phyloP scores from a whole-genome alignment of 2,888 invertebrate genomes.

The Gymnosoma rotundatum region DNA sequence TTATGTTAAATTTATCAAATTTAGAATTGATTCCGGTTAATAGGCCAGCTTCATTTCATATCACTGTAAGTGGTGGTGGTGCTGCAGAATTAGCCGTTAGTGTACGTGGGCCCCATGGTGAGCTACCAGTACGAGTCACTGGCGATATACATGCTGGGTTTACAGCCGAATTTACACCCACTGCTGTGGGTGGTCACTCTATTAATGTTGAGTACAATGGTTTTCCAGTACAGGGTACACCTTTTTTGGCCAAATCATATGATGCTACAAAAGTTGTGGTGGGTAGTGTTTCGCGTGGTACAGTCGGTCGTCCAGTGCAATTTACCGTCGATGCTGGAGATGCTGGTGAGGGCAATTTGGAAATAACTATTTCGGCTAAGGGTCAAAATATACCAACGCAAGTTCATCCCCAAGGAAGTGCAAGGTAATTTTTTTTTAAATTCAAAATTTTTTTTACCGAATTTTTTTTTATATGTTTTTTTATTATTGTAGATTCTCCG shows the following conservation, averaged over 20 bases:
- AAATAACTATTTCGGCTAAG: slow-evolving; percentile 97
- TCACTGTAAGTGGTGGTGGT: slow-evolving; percentile 87
- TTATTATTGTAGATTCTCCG: slow-evolving; percentile 88
- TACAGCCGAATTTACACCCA: slow-evolving; percentile 95
- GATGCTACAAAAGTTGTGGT: slow-evolving; percentile 94
- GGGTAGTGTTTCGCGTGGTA: slow-evolving; percentile 89
- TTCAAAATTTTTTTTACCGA: background rate
- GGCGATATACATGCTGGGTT: slow-evolving; percentile 94
- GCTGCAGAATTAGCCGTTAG: slow-evolving; percentile 94
- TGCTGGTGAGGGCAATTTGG: slow-evolving; percentile 98
- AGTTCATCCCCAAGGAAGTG: slow-evolving; percentile 95
- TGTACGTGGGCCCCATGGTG: slow-evolving; percentile 92
- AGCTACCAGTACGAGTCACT: slow-evolving; percentile 93
- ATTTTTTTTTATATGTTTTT: background rate
- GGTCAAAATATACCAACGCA: slow-evolving; percentile 97
- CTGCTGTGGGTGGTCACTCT: slow-evolving; percentile 95
- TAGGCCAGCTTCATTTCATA: slow-evolving; percentile 89
- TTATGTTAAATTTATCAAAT: slow-evolving; percentile 88
- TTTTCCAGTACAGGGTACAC: slow-evolving; percentile 93
- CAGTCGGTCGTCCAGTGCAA: slow-evolving; percentile 96
- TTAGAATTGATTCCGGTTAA: slow-evolving; percentile 94
- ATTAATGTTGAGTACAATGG: slow-evolving; percentile 96
- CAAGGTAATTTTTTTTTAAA: slow-evolving; percentile 77
- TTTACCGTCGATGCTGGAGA: slow-evolving; percentile 97
- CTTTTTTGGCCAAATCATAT: slow-evolving; percentile 95